Conservation (phyloP, 2,797 vertebrate genomes). For the Pipistrellus kuhlii region DNA sequence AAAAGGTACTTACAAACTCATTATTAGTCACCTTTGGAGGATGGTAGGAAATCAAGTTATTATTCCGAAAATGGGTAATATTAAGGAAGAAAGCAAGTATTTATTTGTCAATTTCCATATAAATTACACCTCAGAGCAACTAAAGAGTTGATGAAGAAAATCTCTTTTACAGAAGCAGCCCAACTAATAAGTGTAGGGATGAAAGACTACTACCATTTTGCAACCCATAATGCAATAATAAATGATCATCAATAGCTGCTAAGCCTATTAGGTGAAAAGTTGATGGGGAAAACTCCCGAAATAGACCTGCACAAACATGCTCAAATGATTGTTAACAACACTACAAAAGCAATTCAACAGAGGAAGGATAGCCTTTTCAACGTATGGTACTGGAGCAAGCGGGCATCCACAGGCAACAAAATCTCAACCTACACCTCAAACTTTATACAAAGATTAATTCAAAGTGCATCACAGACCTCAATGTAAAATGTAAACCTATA, state of each 20-base stretch:
- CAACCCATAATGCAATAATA: conserved; percentile 38
- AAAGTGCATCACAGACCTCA: conserved; percentile 11
- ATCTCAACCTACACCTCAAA: neutral
- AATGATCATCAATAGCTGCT: neutral
- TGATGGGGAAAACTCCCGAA: conserved; percentile 25
- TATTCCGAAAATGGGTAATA: conserved; percentile 55
- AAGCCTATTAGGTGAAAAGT: conserved; percentile 14
- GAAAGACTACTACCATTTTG: neutral
- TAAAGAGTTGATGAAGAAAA: conserved; percentile 28
- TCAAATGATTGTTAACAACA: conserved; percentile 28
- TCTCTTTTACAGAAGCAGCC: conserved; percentile 52
- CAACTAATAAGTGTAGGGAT: conserved; percentile 47
- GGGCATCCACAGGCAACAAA: neutral
- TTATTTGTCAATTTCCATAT: conserved; percentile 32
- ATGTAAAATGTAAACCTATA: conserved; percentile 7
- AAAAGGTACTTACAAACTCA: conserved; percentile 57
- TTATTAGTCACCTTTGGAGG: conserved; percentile 55
- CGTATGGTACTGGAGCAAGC: neutral
- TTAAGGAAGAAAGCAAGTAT: conserved; percentile 59
- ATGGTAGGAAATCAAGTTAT: conserved; percentile 39
- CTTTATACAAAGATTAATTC: conserved; percentile 12
- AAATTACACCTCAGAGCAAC: conserved; percentile 47
- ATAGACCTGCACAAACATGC: conserved; percentile 40
- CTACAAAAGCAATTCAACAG: neutral
- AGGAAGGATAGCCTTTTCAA: conserved; percentile 15